Evolutionary conservation across 2,113 vertebrate genomes (phyloP), one percentile per base, ranked within the genome.

Genomic region (Oryzias curvinotus): DNA sequence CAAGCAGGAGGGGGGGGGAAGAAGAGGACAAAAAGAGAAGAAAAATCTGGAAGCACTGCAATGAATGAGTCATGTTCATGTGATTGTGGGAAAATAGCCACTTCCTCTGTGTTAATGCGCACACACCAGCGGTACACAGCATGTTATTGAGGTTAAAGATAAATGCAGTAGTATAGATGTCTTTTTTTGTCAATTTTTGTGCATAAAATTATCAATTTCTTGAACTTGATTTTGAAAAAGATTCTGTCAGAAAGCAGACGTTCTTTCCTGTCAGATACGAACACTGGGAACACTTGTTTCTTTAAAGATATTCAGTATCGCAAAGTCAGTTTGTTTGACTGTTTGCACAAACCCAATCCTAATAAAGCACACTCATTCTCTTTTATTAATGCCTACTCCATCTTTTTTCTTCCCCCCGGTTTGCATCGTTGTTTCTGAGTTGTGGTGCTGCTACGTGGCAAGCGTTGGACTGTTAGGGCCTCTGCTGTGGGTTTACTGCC

Each of bases 41-140:
- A 77, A 83, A 77, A 84, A 78, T 80, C 82, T 87, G 79, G 80
- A 86, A 78, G 57, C 52, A 3, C 48, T 62, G 83, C 70, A 53
- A 63, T 71, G 61, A 83, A 68, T 88, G 86, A 90, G 79, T 89
- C 87, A 90, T 71, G 67, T 72, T 87, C 87, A 89, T 87, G 87
- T 70, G 84, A 71, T 75, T 81, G 78, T 81, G 87, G 84, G 84
- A 85, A 82, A 85, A 77, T 61, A 77, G 76, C 83, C 72, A 88
- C 87, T 89, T 87, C 88, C 87, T 85, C 78, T 70, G 58, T 69
- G 65, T 78, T 56, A 65, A 72, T 7, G 61, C 43, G 57, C 65
- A 68, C 60, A 71, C 64, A 51, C 10, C 48, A 65, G 70, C 53
- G 75, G 71, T 67, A 61, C 54, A 45, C 62, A 48, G 46, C 45